A percentile compares a stretch with the other conserved stretches of the same genome.
phyloP scores from a whole-genome alignment of 2,797 vertebrate genomes.

The Eidolon dupreanum region DNA sequence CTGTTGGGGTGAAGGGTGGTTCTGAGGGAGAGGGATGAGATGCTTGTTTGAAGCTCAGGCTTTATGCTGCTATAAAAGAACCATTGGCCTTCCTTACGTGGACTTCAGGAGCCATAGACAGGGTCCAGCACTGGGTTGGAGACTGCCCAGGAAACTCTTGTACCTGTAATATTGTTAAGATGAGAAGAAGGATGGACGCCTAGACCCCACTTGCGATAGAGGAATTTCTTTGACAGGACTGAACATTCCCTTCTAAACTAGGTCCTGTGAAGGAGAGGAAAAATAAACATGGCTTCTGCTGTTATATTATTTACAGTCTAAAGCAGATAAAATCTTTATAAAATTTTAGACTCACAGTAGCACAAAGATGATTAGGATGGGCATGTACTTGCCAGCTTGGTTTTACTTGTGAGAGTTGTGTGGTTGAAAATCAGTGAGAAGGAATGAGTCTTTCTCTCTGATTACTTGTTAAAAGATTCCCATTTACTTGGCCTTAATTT shows the following conservation, averaged over 20 bases:
- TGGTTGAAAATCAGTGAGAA: background rate
- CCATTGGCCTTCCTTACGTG: background rate
- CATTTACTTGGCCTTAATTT: slow-evolving; percentile 20
- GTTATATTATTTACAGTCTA: background rate
- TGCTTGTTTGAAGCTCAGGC: background rate
- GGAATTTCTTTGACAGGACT: background rate
- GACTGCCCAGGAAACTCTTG: background rate
- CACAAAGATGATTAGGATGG: background rate
- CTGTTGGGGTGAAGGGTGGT: background rate
- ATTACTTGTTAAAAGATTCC: background rate
- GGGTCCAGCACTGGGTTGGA: background rate
- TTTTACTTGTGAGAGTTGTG: background rate
- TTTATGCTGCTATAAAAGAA: background rate
- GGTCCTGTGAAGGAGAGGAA: background rate
- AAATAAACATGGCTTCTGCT: background rate
- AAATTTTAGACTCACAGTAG: background rate
- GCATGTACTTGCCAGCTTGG: background rate
- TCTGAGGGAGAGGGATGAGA: background rate
- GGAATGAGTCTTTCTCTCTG: background rate
- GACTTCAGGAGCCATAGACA: background rate
- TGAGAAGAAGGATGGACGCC: background rate
- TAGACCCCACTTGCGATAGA: background rate
- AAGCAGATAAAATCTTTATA: background rate
- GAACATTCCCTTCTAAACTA: background rate
- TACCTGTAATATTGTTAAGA: background rate